These are phyloP conservation scores for Asobara japonica DNA, from an alignment of 1,140 invertebrate genomes.

Conservation along the genomic window DNA sequence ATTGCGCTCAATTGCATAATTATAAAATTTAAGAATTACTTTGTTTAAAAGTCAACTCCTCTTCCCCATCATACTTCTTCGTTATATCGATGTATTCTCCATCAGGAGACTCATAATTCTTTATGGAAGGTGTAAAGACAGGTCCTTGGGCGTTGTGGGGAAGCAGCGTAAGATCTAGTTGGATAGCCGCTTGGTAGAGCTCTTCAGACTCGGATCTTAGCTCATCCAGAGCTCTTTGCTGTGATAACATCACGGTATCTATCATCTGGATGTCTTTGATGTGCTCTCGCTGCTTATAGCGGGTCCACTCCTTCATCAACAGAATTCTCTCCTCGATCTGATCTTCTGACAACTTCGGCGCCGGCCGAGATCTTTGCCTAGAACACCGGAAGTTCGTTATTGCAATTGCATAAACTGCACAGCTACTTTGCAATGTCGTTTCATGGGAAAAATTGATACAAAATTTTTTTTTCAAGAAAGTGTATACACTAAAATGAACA, in stretches of 20 bases:
- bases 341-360: conserved; percentile 59
- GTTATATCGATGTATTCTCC: conserved; percentile 87
- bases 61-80: conserved; percentile 71
- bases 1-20: too few relatives aligned
- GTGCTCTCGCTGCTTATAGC: conserved; percentile 74
- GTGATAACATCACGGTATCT: conserved; percentile 73
- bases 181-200: conserved; percentile 83
- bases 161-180: conserved; percentile 78
- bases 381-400: conserved; percentile 38
- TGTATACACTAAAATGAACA: too few relatives aligned
- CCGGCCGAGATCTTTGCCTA: conserved; percentile 69
- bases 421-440: too few relatives aligned
- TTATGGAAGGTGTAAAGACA: conserved; percentile 79
- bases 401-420: too few relatives aligned
- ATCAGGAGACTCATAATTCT: conserved; percentile 80
- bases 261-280: conserved; percentile 74
- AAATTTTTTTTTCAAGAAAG: too few relatives aligned
- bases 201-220: conserved; percentile 81
- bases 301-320: conserved; percentile 78
- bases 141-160: conserved; percentile 77
- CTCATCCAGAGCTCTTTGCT: conserved; percentile 81
- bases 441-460: too few relatives aligned
- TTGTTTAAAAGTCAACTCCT: conserved; percentile 8
- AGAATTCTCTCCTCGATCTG: conserved; percentile 68
- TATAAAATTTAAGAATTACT: background rate